A percentile compares a stretch with the other conserved stretches of the same genome.
phyloP scores from a whole-genome alignment of 92 coral and sea anemone species.

The Porites cylindrica region DNA sequence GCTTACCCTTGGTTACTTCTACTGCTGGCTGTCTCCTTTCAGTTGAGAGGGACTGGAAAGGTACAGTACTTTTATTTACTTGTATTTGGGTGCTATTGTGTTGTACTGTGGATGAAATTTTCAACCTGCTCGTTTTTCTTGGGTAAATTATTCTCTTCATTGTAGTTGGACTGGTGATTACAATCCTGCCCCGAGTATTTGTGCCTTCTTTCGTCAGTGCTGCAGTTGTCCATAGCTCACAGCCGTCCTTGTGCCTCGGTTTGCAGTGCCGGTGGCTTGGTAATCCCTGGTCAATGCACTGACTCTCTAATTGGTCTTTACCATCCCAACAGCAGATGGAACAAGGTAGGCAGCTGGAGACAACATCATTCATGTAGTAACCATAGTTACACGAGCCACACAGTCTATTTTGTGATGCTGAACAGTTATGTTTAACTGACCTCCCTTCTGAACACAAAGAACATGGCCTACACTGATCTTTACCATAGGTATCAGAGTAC shows the following conservation, averaged over 20 bases:
- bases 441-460: constrained; percentile 7
- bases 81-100: neutral
- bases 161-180: neutral
- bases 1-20: neutral
- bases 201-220: neutral
- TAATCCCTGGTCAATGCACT: constrained; percentile 27
- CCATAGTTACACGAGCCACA: constrained; percentile 29
- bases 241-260: constrained; percentile 3
- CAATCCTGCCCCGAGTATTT: no score
- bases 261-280: constrained; percentile 25
- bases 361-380: constrained; percentile 8
- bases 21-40: neutral
- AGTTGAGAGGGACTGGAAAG: neutral
- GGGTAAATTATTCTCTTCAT: neutral
- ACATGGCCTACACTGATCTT: constrained; percentile 15
- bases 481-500: constrained; percentile 1
- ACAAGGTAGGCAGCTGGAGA: constrained; percentile 17
- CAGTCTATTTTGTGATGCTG: constrained; percentile 4
- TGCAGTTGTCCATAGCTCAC: neutral
- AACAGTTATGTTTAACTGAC: constrained; percentile 11
- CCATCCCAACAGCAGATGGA: constrained; percentile 34
- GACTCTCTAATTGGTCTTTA: constrained; percentile 2
- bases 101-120: neutral
- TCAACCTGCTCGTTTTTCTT: neutral
- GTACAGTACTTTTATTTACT: neutral